Base-by-base conservation (phyloP, 2,888 invertebrate species). In the Dryocosmus kuriphilus region DNA sequence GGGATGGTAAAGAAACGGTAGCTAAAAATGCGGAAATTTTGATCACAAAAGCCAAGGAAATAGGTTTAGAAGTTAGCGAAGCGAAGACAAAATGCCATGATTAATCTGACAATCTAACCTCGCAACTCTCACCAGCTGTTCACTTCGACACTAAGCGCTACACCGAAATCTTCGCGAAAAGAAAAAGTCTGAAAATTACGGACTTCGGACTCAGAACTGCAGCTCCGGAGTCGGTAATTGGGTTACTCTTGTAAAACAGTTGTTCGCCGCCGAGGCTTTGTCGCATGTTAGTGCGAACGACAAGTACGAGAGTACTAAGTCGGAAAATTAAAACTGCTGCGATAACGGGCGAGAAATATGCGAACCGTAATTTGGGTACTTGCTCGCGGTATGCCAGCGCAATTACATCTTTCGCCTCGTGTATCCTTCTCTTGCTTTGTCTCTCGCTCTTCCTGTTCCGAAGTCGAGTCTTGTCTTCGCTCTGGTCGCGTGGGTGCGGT, bases 201-300 rank as follows among this genome's bases (percentile, higher is more conserved):
- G 24, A 71, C 71, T 71, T 51, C 30, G 22, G 24, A 71, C 71
- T 71, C 46, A n/a, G 51, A 71, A 71, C 30, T 67, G 67, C 19
- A 46, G 46, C 63, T 51, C 19, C 24, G 24, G 24, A 46, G 71
- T 71, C 63, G 35, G 46, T 51, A 71, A 71, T 71, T 71, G 51
- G 71, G 71, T 71, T 71, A 71, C 30, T 67, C 67, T 67, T 67
- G 67, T 67, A 71, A 71, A 71, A 51, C 71, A 71, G 51, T 71
- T 51, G 71, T 51, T 51, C 14, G 30, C 67, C 65, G 27, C 27
- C 4, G 2, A 46, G 41, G 67, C 67, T 67, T 67, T 67, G 67
- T 67, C 67, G 67, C 67, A 46, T 24, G 46, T 67, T 46, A 46
- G 67, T 67, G 67, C 67, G 24, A 67, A 27, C 67, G 67, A 46